phyloP scores from a whole-genome alignment of 2,797 vertebrate species.

The Tokudaia muenninki region DNA sequence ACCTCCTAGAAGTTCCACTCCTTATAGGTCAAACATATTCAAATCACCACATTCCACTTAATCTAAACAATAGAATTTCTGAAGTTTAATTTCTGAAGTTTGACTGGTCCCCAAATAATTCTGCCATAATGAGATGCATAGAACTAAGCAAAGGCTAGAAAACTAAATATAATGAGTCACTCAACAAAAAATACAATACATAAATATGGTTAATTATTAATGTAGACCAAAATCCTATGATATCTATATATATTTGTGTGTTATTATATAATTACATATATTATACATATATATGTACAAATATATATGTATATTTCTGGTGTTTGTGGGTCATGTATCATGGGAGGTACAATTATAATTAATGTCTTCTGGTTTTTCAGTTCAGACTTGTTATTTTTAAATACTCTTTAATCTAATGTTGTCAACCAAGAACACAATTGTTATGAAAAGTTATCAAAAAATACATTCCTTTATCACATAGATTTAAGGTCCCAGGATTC shows the following conservation, averaged over 20 bases:
- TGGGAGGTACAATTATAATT: background rate
- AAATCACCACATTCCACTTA: background rate
- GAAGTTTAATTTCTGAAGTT: background rate
- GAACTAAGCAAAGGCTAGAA: constrained; percentile 7
- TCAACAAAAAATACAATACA: background rate
- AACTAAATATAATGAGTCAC: constrained; percentile 5
- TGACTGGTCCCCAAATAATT: background rate
- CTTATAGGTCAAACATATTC: no score
- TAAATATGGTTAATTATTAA: background rate
- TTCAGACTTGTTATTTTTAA: background rate
- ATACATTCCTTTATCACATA: background rate
- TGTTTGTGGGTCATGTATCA: background rate
- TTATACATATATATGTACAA: background rate
- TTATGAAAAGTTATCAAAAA: constrained; percentile 27
- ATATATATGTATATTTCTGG: background rate
- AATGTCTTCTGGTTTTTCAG: background rate
- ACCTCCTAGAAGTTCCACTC: no score
- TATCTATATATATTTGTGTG: background rate
- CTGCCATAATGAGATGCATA: background rate
- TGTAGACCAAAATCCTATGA: background rate
- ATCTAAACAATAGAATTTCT: background rate
- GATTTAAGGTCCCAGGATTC: background rate
- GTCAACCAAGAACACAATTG: background rate
- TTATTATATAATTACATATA: no score
- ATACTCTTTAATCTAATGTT: background rate